phyloP scores from a whole-genome alignment of 2,888 invertebrate species.

The Carabus problematicus region DNA sequence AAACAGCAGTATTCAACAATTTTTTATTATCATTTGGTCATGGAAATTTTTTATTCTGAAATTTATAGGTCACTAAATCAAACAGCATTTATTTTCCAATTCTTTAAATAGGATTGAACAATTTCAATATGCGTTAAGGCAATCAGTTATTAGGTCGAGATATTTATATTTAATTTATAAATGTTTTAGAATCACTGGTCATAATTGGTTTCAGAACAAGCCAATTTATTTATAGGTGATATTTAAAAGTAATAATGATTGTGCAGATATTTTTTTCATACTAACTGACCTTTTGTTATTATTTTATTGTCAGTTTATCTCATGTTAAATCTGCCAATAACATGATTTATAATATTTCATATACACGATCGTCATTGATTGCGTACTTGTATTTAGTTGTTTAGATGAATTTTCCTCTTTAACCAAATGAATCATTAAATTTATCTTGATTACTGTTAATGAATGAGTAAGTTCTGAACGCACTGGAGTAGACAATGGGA shows the following conservation, averaged over 20 bases:
- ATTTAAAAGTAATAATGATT: conserved; percentile 26
- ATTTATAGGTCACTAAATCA: too few relatives aligned
- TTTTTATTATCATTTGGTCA: too few relatives aligned
- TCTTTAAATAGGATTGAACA: too few relatives aligned
- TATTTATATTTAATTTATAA: too few relatives aligned
- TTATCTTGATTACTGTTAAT: conserved; percentile 18
- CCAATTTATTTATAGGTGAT: conserved; percentile 22
- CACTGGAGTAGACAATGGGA: background rate
- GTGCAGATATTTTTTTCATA: conserved; percentile 26
- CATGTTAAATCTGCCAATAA: background rate
- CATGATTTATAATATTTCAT: conserved; percentile 13
- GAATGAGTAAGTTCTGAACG: conserved; percentile 16
- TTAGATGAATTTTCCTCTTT: conserved; percentile 14
- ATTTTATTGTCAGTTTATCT: conserved; percentile 7
- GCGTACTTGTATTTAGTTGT: background rate
- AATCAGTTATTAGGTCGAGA: too few relatives aligned
- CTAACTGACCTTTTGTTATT: conserved; percentile 15
- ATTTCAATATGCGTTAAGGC: too few relatives aligned
- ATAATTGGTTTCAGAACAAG: too few relatives aligned
- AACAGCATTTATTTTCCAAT: too few relatives aligned
- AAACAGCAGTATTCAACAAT: too few relatives aligned
- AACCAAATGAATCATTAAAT: conserved; percentile 15
- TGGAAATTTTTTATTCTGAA: too few relatives aligned
- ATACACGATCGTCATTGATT: too few relatives aligned
- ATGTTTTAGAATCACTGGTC: too few relatives aligned